Percentiles rank a stretch among this genome's conserved stretches.
phyloP scores from a whole-genome alignment of 2,888 invertebrate genomes.

The Aphidius colemani region DNA sequence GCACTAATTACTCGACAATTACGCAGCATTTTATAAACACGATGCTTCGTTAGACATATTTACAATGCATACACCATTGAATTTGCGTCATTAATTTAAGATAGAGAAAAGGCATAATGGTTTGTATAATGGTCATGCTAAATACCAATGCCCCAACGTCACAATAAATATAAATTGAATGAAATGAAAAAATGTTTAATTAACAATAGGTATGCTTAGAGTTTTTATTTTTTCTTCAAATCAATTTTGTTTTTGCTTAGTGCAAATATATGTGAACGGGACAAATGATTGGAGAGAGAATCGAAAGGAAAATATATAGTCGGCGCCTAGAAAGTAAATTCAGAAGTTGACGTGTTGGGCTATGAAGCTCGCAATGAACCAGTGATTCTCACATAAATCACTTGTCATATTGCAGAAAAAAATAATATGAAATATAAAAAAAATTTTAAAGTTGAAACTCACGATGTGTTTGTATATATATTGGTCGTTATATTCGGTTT shows the following conservation, averaged over 20 bases:
- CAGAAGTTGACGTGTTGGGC: constrained; percentile 11
- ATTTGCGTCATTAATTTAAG: constrained; percentile 20
- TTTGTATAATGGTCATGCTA: background rate
- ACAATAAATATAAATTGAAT: background rate
- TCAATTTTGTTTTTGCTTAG: background rate
- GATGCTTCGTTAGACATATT: background rate
- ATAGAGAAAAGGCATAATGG: background rate
- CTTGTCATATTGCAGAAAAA: constrained; percentile 8
- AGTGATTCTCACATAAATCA: constrained; percentile 22
- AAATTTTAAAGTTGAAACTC: constrained; percentile 6
- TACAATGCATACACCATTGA: background rate
- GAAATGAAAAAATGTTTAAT: background rate
- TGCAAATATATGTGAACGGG: background rate
- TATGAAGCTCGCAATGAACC: background rate
- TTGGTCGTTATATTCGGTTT: constrained; percentile 23
- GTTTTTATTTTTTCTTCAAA: no score
- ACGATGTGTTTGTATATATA: constrained; percentile 12
- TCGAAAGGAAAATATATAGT: constrained; percentile 2
- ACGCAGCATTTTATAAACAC: constrained; percentile 16
- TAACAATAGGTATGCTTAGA: no score
- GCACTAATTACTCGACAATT: constrained; percentile 21
- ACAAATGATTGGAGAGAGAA: background rate
- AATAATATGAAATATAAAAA: constrained; percentile 2
- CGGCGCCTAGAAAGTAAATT: constrained; percentile 1
- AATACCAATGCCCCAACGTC: constrained; percentile 20